Conservation (phyloP, 2,888 invertebrate genomes). For the Papilio elwesi region DNA sequence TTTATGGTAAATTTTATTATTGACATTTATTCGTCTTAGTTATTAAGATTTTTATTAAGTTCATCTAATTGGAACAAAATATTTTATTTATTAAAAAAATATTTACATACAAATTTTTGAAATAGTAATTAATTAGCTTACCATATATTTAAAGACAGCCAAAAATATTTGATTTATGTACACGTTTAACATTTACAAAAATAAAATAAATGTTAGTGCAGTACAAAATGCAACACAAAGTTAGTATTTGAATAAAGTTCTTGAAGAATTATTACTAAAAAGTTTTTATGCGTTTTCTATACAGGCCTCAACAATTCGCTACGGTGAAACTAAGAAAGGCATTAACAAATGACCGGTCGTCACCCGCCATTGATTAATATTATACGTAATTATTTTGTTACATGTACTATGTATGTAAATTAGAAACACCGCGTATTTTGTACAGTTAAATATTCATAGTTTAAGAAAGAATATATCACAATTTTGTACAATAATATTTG, state of each 20-base stretch:
- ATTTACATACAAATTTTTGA: neutral
- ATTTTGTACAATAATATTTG: constrained; percentile 75
- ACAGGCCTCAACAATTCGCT: constrained; percentile 93
- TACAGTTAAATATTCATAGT: constrained; percentile 84
- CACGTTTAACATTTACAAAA: neutral
- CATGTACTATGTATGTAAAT: constrained; percentile 79
- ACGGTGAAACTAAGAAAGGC: constrained; percentile 95
- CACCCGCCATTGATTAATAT: constrained; percentile 87
- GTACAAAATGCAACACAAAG: constrained; percentile 15
- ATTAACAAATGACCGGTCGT: constrained; percentile 93
- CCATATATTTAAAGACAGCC: neutral
- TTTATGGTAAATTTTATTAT: constrained; percentile 12
- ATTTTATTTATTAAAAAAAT: constrained; percentile 24
- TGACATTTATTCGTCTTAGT: constrained; percentile 7
- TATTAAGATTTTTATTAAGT: constrained; percentile 23
- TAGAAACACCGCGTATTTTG: constrained; percentile 82
- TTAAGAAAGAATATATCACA: constrained; percentile 84
- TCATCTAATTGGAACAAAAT: constrained; percentile 38
- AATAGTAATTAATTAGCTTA: constrained; percentile 7
- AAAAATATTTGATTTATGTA: constrained; percentile 26
- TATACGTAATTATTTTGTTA: constrained; percentile 77
- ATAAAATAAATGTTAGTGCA: neutral
- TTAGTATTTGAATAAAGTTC: neutral
- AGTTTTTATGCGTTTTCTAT: constrained; percentile 55
- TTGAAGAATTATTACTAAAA: constrained; percentile 27